Evolutionary conservation across 2,888 invertebrate genomes (phyloP), one percentile per base, ranked within the genome.

Genomic region (Mesorhabditis sp.): DNA sequence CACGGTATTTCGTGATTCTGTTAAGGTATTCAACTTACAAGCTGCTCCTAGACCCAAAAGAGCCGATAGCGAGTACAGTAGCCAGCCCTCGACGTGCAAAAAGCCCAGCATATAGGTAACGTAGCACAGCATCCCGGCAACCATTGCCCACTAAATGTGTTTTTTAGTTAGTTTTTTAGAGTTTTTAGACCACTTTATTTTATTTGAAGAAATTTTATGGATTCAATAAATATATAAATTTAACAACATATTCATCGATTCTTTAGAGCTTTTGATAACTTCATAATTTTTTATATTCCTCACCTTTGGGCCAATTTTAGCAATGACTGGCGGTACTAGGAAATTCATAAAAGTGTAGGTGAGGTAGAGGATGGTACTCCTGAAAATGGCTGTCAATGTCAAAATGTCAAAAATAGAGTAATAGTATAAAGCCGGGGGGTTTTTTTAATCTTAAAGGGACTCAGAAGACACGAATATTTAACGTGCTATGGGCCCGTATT

Each of bases 1-100:
- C 10, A 50, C 2, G 28, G 2, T 28, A 28, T 28, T 28, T 28
- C 1, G 28, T 28, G 28, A 28, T 28, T 28, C 28, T 28, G 28
- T 28, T 28, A 50, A 50, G 7, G 58, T n/a, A 13, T 50, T 10
- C 7, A 5, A 72, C 83, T 78, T 76, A 87, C 87, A 82, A 66
- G 95, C 94, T 0, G 96, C 95, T 65, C 95, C 95, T 4, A 92
- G 89, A 66, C 96, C 96, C 62, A 96, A 90, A 50, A 95, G 82
- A 5, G 90, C 92, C 78, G 95, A 95, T 50, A 92, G 92, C 66
- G 90, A 86, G 87, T 96, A 96, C 67, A 97, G 88, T 5, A 94
- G 88, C 90, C 91, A 92, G 28, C 92, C 92, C 80, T 90, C 90
- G 0, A 94, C 94, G 85, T 91, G 91, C 77, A 95, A 88, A 88